Percentiles rank a stretch among this genome's conserved stretches.
phyloP scores from a whole-genome alignment of 2,888 invertebrate species.

The Fragum whitleyi region DNA sequence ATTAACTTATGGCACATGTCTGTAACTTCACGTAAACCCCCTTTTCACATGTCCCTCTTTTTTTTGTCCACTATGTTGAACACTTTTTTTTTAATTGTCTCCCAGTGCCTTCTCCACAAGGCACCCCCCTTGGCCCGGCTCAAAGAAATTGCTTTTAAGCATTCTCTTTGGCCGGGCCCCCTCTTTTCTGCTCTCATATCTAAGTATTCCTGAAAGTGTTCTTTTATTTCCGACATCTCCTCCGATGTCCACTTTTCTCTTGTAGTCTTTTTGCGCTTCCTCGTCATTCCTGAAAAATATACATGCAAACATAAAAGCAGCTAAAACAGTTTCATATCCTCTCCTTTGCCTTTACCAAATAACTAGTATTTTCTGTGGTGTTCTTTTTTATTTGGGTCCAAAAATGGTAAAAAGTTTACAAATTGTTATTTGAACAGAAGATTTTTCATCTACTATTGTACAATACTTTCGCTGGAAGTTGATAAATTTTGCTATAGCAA shows the following conservation, averaged over 20 bases:
- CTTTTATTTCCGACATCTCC: constrained; percentile 17
- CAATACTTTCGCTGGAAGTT: too few relatives aligned
- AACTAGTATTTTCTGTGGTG: too few relatives aligned
- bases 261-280: not conserved
- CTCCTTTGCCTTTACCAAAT: too few relatives aligned
- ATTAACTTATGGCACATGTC: not conserved
- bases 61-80: constrained; percentile 12
- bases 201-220: constrained; percentile 18
- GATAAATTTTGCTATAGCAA: too few relatives aligned
- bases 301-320: too few relatives aligned
- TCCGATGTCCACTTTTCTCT: constrained; percentile 20
- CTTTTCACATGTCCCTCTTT: constrained; percentile 5
- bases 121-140: constrained; percentile 9
- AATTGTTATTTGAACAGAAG: too few relatives aligned
- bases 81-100: constrained; percentile 33
- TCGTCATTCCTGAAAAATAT: not conserved
- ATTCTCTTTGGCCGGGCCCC: constrained; percentile 27
- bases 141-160: not conserved
- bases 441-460: too few relatives aligned
- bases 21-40: not conserved
- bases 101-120: constrained; percentile 24
- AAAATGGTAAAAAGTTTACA: too few relatives aligned
- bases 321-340: too few relatives aligned
- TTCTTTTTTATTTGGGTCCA: too few relatives aligned
- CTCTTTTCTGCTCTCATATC: not conserved